These are phyloP conservation scores for Drosophila buzzatii DNA, from an alignment of 2,888 invertebrate genomes.

Conservation along the genomic window DNA sequence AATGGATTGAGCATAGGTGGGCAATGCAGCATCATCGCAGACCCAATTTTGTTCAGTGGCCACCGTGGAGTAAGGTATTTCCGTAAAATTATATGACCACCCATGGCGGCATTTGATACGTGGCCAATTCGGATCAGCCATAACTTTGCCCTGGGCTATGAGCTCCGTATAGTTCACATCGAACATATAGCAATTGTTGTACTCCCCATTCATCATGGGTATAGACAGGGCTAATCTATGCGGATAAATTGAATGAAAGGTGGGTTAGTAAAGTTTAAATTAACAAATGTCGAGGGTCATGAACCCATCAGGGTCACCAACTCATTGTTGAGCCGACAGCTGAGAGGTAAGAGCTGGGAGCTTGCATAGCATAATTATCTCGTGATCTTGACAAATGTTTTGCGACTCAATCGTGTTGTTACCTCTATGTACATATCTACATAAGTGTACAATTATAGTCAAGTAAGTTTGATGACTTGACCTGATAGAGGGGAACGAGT, in stretches of 20 bases:
- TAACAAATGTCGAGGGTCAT: constrained; percentile 21
- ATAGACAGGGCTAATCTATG: constrained; percentile 91
- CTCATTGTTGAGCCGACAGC: constrained; percentile 41
- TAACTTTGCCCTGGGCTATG: constrained; percentile 87
- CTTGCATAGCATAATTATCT: constrained; percentile 47
- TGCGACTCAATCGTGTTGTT: constrained; percentile 38
- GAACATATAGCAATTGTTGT: constrained; percentile 91
- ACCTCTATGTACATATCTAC: constrained; percentile 14
- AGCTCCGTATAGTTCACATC: constrained; percentile 90
- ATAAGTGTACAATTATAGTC: constrained; percentile 35
- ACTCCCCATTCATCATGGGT: constrained; percentile 87
- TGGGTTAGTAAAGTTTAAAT: constrained; percentile 17
- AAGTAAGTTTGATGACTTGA: constrained; percentile 37
- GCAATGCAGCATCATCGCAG: constrained; percentile 91
- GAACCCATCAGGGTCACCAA: constrained; percentile 46
- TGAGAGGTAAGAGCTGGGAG: constrained; percentile 1
- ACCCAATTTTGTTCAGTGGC: constrained; percentile 96
- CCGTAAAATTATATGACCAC: constrained; percentile 94
- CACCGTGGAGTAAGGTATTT: constrained; percentile 93
- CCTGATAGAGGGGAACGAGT: not conserved
- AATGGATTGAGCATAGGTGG: constrained; percentile 92
- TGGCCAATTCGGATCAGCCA: constrained; percentile 89
- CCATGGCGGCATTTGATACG: constrained; percentile 89
- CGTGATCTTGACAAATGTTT: constrained; percentile 52
- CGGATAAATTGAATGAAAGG: constrained; percentile 13